Evolutionary conservation across 2,797 vertebrate species (phyloP).

Genomic region (Schizopygopsis pylzovi): DNA sequence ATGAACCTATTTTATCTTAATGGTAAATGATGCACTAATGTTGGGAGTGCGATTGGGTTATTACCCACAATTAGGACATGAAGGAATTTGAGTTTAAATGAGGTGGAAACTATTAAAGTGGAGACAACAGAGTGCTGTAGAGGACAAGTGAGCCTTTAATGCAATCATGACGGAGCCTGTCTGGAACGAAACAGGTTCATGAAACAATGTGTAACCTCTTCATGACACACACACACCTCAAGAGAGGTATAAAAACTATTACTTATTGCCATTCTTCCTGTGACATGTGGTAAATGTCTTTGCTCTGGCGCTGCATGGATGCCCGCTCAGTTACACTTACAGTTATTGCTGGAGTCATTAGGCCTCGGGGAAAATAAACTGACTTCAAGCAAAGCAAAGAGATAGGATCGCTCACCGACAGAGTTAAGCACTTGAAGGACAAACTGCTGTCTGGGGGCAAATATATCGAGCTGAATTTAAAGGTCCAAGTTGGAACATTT

Average conservation of each 20-base stretch:
- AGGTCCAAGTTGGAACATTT: conserved; percentile 33
- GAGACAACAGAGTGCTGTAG: conserved; percentile 53
- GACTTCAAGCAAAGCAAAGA: conserved; percentile 42
- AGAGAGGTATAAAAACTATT: conserved; percentile 48
- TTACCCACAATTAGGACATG: conserved; percentile 76
- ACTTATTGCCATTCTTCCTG: conserved; percentile 38
- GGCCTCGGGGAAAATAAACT: conserved; percentile 39
- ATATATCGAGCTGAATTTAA: conserved; percentile 32
- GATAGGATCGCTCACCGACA: conserved; percentile 41
- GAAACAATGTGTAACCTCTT: conserved; percentile 52
- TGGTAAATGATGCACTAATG: conserved; percentile 71
- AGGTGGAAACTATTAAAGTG: conserved; percentile 68
- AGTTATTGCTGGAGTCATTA: conserved; percentile 52
- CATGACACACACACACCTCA: conserved; percentile 40
- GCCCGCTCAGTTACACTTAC: conserved; percentile 45
- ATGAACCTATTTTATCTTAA: conserved; percentile 74
- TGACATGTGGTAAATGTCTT: conserved; percentile 54
- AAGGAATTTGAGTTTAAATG: conserved; percentile 72
- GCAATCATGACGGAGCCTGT: conserved; percentile 51
- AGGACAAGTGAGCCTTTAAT: conserved; percentile 64
- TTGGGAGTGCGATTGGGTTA: conserved; percentile 72
- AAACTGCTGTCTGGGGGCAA: conserved; percentile 42
- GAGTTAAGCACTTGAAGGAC: conserved; percentile 47
- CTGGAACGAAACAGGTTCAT: conserved; percentile 52
- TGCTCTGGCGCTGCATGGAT: conserved; percentile 45